A percentile compares a stretch with the other conserved stretches of the same genome.
These are phyloP conservation scores for Brachymystax lenok DNA, from an alignment of 2,797 vertebrate species.

Conservation along the genomic window DNA sequence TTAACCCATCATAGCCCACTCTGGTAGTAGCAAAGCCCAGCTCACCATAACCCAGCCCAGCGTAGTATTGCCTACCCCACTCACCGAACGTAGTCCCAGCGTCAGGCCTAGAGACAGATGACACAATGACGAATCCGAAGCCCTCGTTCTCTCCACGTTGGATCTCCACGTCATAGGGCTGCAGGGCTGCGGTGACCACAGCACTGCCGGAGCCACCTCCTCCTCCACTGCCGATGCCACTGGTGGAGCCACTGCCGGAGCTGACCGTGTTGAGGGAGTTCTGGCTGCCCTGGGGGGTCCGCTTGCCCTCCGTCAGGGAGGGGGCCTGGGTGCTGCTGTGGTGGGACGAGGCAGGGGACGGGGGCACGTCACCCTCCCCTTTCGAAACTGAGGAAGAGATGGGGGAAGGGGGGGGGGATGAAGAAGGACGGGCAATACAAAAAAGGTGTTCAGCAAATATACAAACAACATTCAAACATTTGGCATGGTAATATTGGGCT, in stretches of 20 bases:
- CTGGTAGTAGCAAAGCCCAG: neutral
- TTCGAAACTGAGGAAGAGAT: constrained; percentile 78
- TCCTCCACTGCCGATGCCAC: constrained; percentile 88
- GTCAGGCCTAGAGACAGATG: constrained; percentile 92
- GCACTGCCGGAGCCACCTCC: constrained; percentile 80
- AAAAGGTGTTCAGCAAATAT: neutral
- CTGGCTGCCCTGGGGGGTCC: constrained; percentile 95
- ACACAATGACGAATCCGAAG: constrained; percentile 98
- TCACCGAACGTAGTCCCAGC: constrained; percentile 92
- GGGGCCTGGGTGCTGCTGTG: constrained; percentile 96
- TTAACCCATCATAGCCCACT: neutral
- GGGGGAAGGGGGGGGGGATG: no score
- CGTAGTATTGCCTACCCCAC: constrained; percentile 39
- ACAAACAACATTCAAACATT: neutral
- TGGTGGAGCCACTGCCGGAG: constrained; percentile 95
- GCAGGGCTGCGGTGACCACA: constrained; percentile 83
- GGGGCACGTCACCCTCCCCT: constrained; percentile 88
- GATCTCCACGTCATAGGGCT: constrained; percentile 96
- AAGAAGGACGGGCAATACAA: neutral
- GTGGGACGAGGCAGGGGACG: constrained; percentile 94
- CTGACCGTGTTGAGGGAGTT: constrained; percentile 97
- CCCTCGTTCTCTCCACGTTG: constrained; percentile 93
- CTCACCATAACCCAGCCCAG: neutral
- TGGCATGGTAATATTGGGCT: neutral
- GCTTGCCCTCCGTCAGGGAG: constrained; percentile 93